Conservation (phyloP, 1,140 invertebrate species). For the Copidosoma floridanum region DNA sequence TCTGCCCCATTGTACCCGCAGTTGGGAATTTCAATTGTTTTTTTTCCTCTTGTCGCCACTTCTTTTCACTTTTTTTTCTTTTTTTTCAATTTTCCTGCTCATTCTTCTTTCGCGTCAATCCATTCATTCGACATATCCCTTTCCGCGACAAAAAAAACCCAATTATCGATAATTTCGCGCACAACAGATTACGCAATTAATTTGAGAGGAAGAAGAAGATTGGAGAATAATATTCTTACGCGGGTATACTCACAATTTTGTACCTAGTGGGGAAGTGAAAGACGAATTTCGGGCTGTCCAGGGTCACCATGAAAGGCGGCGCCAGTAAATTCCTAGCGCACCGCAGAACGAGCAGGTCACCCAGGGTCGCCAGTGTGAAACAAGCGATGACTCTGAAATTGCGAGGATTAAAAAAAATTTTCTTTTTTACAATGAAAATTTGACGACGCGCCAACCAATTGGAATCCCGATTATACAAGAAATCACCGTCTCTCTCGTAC, state of each 20-base stretch:
- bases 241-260: constrained; percentile 36
- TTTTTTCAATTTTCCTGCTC: too few species aligned
- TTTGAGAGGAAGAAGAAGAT: not conserved
- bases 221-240: not conserved
- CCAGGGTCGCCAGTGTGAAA: constrained; percentile 16
- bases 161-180: not conserved
- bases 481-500: too few species aligned
- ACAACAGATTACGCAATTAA: not conserved
- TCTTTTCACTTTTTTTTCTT: too few species aligned
- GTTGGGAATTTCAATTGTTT: too few species aligned
- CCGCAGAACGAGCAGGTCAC: constrained; percentile 44
- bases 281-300: constrained; percentile 59
- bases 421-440: too few species aligned
- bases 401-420: too few species aligned
- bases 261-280: constrained; percentile 66
- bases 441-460: too few species aligned
- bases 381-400: too few species aligned
- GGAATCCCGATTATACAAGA: too few species aligned
- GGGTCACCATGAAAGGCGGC: constrained; percentile 59
- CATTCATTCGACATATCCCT: not conserved
- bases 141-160: not conserved
- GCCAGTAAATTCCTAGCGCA: constrained; percentile 61
- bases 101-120: too few species aligned
- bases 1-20: too few species aligned
- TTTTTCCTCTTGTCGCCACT: too few species aligned